Evolutionary conservation across 2,797 vertebrate species (phyloP), one percentile per base, ranked within the genome.

Genomic region (Macrochelys suwanniensis): DNA sequence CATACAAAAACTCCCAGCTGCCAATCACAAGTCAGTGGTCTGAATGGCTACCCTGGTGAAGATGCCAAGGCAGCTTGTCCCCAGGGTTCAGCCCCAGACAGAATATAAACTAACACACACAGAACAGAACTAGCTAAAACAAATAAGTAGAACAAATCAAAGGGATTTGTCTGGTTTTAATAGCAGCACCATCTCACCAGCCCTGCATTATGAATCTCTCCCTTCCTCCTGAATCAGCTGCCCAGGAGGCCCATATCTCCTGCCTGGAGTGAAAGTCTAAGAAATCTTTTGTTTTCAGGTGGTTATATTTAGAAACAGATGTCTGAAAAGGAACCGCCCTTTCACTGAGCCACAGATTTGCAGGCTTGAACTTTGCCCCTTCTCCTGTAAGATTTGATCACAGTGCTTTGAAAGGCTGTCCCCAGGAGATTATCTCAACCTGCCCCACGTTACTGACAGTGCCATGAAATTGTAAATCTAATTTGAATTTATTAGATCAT

Each of bases 401-500:
- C 82, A 77, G 51, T 15, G 83, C 25, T 57, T 45, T 45, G 50
- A 95, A 71, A 95, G 17, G n/a, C 47, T 85, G 19, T 61, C 89
- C 77, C 28, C 71, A 83, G 65, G n/a, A 54, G 42, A 59, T 15
- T 9, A 81, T 42, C 51, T 87, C 28, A 80, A 68, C 45, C 74
- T 10, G 25, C 6, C 21, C 50, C 31, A 11, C 45, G 15, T 83
- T 59, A 94, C 28, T 68, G 85, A 54, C 1, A 80, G 82, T 5
- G 47, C 78, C 79, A 74, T 0, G 0, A 45, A 87, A 83, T 77
- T 11, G 47, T 54, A 93, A 74, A 88, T 82, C 13, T 80, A 37
- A 92, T 85, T n/a, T 77, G 80, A 56, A 92, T 84, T 91, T 88
- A 59, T 78, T 85, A 77, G 79, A 94, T 17, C 33, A 79, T 79